Evolutionary conservation across 2,888 invertebrate species (phyloP), one percentile per base, ranked within the genome.

Genomic region (Electrophaes corylata): DNA sequence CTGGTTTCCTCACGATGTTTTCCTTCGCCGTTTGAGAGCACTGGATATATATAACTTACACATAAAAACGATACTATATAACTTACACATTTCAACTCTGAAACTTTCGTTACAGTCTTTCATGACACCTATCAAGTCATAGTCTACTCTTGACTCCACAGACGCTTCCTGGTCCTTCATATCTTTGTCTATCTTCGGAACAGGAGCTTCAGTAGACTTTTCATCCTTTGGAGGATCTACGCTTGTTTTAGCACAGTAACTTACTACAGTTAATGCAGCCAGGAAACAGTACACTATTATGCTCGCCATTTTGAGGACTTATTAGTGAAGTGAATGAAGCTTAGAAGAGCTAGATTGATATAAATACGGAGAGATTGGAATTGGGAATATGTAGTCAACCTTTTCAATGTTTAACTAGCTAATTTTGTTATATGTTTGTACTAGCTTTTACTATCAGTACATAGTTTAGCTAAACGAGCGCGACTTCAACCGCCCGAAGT

Each of bases 31-130:
- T n/a, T n/a, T n/a, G n/a, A n/a, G n/a, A n/a, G n/a, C n/a, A n/a
- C n/a, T n/a, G n/a, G n/a, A n/a, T n/a, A n/a, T n/a, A n/a, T n/a
- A n/a, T n/a, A n/a, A n/a, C n/a, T n/a, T n/a, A n/a, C n/a, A n/a
- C n/a, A n/a, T n/a, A n/a, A n/a, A n/a, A n/a, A n/a, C n/a, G n/a
- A n/a, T n/a, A 10, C 26, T 26, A 2, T 26, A 37, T 31, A 23
- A 35, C 87, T 87, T 79, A 93, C 93, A 81, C 77, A 86, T 86
- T 55, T 93, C 88, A 52, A 91, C 91, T 6, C 88, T 82, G 67
- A 92, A 93, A 19, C 92, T 92, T 0, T 92, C 84, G 69, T 94
- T 94, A 60, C 94, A 94, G 3, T 76, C 71, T 3, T 73, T 77
- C 83, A 92, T 86, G 5, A 91, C 72, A 0, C 73, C 76, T 37